These are phyloP conservation scores for Zaprionus nigranus DNA, from an alignment of 1,140 invertebrate species.

Conservation along the genomic window DNA sequence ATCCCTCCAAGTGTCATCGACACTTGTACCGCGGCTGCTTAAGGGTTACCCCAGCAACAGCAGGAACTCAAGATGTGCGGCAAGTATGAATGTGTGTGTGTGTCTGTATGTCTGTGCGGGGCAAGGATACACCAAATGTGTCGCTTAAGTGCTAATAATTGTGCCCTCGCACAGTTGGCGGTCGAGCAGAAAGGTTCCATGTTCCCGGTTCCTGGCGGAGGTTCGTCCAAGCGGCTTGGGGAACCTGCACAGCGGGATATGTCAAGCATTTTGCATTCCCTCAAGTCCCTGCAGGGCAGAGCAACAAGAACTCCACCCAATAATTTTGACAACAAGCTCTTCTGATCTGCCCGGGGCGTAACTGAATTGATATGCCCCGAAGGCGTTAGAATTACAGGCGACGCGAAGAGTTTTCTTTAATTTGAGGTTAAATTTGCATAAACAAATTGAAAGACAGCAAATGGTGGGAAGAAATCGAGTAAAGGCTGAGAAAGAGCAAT, in stretches of 20 bases:
- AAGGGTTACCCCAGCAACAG: constrained; percentile 69
- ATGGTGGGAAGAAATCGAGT: neutral
- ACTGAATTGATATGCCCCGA: constrained; percentile 37
- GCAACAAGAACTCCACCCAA: constrained; percentile 37
- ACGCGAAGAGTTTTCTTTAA: constrained; percentile 19
- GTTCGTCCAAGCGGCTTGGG: constrained; percentile 2
- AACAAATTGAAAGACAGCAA: constrained; percentile 18
- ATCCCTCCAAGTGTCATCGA: constrained; percentile 81
- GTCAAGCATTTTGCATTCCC: constrained; percentile 26
- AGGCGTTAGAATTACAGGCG: constrained; percentile 47
- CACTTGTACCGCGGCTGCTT: constrained; percentile 71
- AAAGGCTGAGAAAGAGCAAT: neutral
- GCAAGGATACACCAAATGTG: constrained; percentile 55
- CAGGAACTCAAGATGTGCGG: constrained; percentile 28
- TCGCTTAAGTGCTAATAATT: constrained; percentile 82
- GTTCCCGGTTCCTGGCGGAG: neutral
- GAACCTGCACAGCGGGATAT: constrained; percentile 38
- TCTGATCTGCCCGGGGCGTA: constrained; percentile 40
- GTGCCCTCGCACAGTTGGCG: constrained; percentile 75
- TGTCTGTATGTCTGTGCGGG: constrained; percentile 11
- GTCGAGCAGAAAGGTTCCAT: constrained; percentile 36
- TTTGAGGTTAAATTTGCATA: constrained; percentile 40
- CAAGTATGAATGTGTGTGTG: constrained; percentile 7
- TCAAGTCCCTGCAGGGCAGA: neutral
- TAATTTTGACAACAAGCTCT: constrained; percentile 43